These are phyloP conservation scores for Plebejus argus DNA, from an alignment of 2,888 invertebrate species.

Conservation along the genomic window DNA sequence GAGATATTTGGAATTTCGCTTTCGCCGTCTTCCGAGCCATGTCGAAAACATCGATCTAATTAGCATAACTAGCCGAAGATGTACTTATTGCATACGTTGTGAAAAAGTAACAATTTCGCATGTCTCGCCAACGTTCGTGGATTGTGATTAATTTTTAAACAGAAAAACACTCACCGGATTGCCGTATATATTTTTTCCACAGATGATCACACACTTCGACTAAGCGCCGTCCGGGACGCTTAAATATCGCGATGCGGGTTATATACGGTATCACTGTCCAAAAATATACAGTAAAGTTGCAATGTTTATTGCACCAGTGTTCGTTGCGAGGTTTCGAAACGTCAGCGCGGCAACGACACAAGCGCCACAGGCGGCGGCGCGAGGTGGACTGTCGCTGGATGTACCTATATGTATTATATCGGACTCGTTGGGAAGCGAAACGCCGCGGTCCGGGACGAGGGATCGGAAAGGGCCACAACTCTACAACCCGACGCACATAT, in stretches of 20 bases:
- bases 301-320: constrained; percentile 57
- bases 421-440: constrained; percentile 45
- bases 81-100: constrained; percentile 38
- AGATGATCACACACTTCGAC: constrained; percentile 65
- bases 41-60: constrained; percentile 45
- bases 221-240: constrained; percentile 51
- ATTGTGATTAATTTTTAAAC: constrained; percentile 33
- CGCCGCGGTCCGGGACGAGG: constrained; percentile 54
- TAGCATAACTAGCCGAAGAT: constrained; percentile 48
- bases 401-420: constrained; percentile 41
- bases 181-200: constrained; percentile 70
- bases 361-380: constrained; percentile 58
- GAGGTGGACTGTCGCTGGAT: constrained; percentile 58
- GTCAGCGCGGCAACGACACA: constrained; percentile 50
- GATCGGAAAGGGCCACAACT: constrained; percentile 60
- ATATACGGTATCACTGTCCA: constrained; percentile 55
- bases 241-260: constrained; percentile 54
- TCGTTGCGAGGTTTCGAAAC: constrained; percentile 58
- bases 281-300: constrained; percentile 56
- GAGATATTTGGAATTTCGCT: constrained; percentile 51
- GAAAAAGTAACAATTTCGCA: constrained; percentile 2
- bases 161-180: constrained; percentile 65
- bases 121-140: neutral
- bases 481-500: constrained; percentile 59
- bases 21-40: constrained; percentile 52